These are phyloP conservation scores for Harlomillsia oculata DNA, from an alignment of 1,140 invertebrate species.

Conservation along the genomic window DNA sequence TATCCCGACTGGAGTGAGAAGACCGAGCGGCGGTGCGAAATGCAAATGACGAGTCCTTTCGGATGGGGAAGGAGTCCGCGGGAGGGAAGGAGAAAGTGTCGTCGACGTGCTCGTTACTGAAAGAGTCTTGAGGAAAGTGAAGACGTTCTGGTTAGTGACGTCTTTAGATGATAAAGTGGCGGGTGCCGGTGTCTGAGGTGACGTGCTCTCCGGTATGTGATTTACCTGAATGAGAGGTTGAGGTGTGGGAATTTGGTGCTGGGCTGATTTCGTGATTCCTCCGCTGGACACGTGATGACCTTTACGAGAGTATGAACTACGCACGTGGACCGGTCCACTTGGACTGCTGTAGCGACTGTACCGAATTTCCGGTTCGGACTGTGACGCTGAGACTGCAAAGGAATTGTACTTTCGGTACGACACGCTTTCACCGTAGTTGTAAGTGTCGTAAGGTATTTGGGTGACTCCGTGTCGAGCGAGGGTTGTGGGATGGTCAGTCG, in stretches of 20 bases:
- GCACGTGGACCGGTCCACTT: too few species aligned
- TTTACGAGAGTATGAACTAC: too few species aligned
- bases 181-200: constrained; percentile 7
- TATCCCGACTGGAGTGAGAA: too few species aligned
- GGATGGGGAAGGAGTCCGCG: too few species aligned
- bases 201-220: not conserved
- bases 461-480: not conserved
- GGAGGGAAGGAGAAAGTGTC: too few species aligned
- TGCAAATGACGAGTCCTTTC: too few species aligned
- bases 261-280: constrained; percentile 9
- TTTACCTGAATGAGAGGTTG: constrained; percentile 8
- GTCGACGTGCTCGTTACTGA: too few species aligned
- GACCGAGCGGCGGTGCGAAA: too few species aligned
- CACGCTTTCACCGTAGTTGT: not conserved
- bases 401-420: not conserved
- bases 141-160: too few species aligned
- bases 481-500: not conserved
- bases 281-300: too few species aligned
- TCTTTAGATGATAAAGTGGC: too few species aligned
- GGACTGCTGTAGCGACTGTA: not conserved
- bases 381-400: not conserved
- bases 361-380: constrained; percentile 1
- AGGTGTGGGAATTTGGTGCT: constrained; percentile 21
- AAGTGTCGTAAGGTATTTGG: not conserved
- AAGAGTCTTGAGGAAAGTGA: too few species aligned